Conservation (phyloP, 1,140 invertebrate genomes). For the Ladona fulva region DNA sequence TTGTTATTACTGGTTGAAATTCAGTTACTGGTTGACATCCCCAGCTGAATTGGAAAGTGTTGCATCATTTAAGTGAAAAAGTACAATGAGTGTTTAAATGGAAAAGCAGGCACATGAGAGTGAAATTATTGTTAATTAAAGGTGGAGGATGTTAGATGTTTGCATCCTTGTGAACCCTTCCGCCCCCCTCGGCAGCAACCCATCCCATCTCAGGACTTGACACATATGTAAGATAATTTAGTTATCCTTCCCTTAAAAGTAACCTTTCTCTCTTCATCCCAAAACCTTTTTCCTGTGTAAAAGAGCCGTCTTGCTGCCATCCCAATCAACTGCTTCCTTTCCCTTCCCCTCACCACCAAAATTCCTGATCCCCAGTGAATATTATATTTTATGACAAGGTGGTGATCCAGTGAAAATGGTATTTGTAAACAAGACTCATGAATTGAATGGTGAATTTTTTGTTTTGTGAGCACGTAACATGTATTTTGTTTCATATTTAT, state of each 20-base stretch:
- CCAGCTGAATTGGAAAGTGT: too few species aligned
- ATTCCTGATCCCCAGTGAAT: background rate
- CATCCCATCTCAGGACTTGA: conserved; percentile 7
- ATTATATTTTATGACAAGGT: background rate
- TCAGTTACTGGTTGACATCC: background rate
- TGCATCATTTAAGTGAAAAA: too few species aligned
- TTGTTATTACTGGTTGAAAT: background rate
- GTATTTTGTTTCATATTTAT: conserved; percentile 1
- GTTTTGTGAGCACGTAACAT: background rate
- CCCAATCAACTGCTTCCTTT: background rate
- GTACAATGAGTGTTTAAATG: too few species aligned
- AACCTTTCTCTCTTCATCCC: background rate
- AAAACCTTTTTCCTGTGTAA: background rate
- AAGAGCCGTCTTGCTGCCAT: background rate
- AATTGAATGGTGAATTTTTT: background rate
- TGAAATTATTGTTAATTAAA: background rate
- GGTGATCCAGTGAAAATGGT: background rate
- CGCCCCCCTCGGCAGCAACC: background rate
- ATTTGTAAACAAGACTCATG: background rate
- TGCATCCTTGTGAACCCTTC: background rate
- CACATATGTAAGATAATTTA: conserved; percentile 1
- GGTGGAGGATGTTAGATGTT: background rate
- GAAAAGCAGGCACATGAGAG: background rate
- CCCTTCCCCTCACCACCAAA: background rate
- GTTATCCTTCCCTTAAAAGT: background rate